Evolutionary conservation across 1,140 invertebrate species (phyloP).

Genomic region (Spodoptera frugiperda): DNA sequence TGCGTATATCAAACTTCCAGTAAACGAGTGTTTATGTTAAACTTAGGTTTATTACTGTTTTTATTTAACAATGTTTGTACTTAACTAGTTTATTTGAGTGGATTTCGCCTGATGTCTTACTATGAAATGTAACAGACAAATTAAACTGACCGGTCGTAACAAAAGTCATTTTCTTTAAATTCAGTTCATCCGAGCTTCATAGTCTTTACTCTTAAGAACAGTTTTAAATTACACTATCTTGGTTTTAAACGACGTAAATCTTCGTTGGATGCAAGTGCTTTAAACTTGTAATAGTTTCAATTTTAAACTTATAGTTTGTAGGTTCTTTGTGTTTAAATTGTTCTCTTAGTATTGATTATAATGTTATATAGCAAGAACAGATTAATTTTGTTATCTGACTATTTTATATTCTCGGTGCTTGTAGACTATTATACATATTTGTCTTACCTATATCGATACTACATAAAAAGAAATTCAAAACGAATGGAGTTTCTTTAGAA

Average conservation of each 20-base stretch:
- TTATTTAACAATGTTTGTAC: conserved; percentile 10
- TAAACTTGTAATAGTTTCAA: not conserved
- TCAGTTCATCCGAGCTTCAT: conserved; percentile 12
- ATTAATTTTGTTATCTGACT: not conserved
- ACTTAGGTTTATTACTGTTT: conserved; percentile 8
- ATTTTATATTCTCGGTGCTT: not conserved
- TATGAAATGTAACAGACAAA: conserved; percentile 12
- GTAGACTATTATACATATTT: no score
- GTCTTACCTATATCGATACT: no score
- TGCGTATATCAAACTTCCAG: conserved; percentile 2
- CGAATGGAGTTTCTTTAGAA: no score
- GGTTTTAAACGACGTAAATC: not conserved
- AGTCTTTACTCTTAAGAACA: conserved; percentile 6
- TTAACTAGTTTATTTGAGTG: not conserved
- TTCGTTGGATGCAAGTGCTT: conserved; percentile 10
- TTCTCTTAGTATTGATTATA: not conserved
- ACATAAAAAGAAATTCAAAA: no score
- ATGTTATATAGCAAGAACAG: not conserved
- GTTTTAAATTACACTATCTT: conserved; percentile 23
- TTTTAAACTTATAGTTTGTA: conserved; percentile 15
- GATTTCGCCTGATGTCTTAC: not conserved
- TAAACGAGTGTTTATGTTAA: conserved; percentile 28
- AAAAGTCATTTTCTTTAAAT: conserved; percentile 13
- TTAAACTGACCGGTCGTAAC: conserved; percentile 3
- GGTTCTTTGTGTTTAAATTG: no score